Conservation (phyloP, 2,888 invertebrate genomes). For the Phanerotoma sp. region DNA sequence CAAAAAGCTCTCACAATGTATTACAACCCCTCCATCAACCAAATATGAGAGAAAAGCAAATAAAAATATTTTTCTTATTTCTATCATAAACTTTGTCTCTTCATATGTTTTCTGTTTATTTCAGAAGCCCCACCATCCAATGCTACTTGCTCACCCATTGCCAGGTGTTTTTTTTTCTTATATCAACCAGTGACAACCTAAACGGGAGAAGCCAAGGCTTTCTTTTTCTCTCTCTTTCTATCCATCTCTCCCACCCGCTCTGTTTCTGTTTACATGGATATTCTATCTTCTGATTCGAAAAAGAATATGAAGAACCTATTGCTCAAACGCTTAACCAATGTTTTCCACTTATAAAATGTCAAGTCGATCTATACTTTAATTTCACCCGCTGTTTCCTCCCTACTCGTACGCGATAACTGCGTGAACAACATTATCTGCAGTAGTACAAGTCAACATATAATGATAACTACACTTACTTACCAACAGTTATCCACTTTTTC, state of each 20-base stretch:
- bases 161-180: constrained; percentile 16
- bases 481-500: background rate
- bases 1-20: background rate
- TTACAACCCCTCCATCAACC: background rate
- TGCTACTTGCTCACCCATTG: constrained; percentile 7
- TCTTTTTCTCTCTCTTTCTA: constrained; percentile 35
- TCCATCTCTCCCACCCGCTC: too few species aligned
- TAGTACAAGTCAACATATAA: background rate
- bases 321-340: background rate
- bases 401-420: background rate
- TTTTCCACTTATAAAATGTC: constrained; percentile 1
- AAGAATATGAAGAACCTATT: constrained; percentile 11
- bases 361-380: constrained; percentile 8
- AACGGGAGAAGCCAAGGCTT: constrained; percentile 51
- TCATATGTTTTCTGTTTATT: background rate
- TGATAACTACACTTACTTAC: background rate
- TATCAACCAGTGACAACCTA: constrained; percentile 33
- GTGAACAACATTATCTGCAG: background rate
- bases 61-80: background rate
- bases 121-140: too few species aligned
- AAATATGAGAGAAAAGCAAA: too few species aligned
- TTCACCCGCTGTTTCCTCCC: background rate
- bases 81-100: too few species aligned
- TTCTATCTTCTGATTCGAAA: constrained; percentile 11
- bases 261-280: constrained; percentile 15